Evolutionary conservation across 2,888 invertebrate species (phyloP).

Genomic region (Pristionchus exspectatus): DNA sequence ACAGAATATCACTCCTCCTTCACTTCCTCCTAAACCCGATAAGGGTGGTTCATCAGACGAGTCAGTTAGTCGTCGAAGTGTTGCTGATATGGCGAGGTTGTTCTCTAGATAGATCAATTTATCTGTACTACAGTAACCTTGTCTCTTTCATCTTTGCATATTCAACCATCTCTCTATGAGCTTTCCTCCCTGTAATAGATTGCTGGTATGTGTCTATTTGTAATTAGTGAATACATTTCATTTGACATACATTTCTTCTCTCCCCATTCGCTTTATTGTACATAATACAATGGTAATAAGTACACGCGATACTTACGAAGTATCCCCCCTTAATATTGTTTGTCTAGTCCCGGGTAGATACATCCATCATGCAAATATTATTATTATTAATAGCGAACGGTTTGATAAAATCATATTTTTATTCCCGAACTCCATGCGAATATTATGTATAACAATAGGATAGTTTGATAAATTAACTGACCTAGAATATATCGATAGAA

Average conservation of each 20-base stretch:
- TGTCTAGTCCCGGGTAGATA: slow-evolving; percentile 22
- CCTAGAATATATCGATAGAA: not conserved
- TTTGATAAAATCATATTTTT: slow-evolving; percentile 27
- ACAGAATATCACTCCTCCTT: slow-evolving; percentile 50
- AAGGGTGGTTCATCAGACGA: slow-evolving; percentile 20
- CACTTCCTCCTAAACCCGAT: slow-evolving; percentile 53
- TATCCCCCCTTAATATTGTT: not conserved
- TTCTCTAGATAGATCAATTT: slow-evolving; percentile 56
- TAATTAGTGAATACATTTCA: slow-evolving; percentile 39
- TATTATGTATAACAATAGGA: slow-evolving; percentile 51
- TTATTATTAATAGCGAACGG: slow-evolving; percentile 11
- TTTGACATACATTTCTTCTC: not conserved
- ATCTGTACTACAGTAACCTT: not conserved
- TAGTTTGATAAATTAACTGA: slow-evolving; percentile 44
- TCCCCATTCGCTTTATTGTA: slow-evolving; percentile 32
- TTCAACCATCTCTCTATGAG: slow-evolving; percentile 34
- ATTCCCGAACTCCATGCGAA: slow-evolving; percentile 47
- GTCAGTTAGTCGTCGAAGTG: slow-evolving; percentile 59
- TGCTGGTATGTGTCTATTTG: slow-evolving; percentile 32
- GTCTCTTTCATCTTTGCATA: not conserved
- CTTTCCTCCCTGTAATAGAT: slow-evolving; percentile 40
- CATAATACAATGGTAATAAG: not conserved
- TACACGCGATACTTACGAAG: slow-evolving; percentile 34
- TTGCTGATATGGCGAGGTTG: slow-evolving; percentile 72
- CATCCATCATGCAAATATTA: not conserved